These are phyloP conservation scores for Desmophyllum pertusum DNA, from an alignment of 92 coral and sea anemone species.

Conservation along the genomic window DNA sequence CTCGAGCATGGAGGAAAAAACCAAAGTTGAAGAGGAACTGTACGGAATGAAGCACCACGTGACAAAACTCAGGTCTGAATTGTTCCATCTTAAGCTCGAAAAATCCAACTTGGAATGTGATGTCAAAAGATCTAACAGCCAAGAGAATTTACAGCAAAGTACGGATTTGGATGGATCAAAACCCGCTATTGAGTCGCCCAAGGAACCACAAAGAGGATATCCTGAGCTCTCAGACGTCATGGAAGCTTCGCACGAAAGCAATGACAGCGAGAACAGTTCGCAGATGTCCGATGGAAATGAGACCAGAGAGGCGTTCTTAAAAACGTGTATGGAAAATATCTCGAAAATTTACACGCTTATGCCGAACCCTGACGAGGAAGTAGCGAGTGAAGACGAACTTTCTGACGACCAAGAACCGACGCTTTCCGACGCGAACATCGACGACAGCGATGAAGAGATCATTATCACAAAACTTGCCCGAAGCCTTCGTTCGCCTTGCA, in stretches of 20 bases:
- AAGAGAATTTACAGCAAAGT: constrained; percentile 22
- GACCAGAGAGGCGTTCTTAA: constrained; percentile 63
- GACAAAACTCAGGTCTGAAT: constrained; percentile 68
- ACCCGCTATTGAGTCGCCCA: constrained; percentile 33
- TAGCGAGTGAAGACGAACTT: constrained; percentile 73
- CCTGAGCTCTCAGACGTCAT: constrained; percentile 88
- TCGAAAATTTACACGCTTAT: constrained; percentile 78
- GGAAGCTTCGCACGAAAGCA: constrained; percentile 85
- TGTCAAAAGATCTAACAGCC: constrained; percentile 61
- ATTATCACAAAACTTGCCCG: constrained; percentile 84
- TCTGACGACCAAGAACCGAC: constrained; percentile 81
- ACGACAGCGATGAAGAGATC: constrained; percentile 86
- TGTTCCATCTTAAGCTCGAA: constrained; percentile 87
- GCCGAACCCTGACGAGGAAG: constrained; percentile 74
- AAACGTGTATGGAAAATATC: constrained; percentile 80
- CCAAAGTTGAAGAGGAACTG: constrained; percentile 83
- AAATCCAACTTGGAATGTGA: constrained; percentile 79
- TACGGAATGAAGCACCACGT: constrained; percentile 78
- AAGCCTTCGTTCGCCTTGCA: constrained; percentile 65
- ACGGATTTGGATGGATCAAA: constrained; percentile 24
- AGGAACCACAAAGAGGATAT: constrained; percentile 41
- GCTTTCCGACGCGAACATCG: constrained; percentile 77
- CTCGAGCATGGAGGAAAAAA: constrained; percentile 87
- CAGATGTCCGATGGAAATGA: constrained; percentile 80
- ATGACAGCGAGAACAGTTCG: constrained; percentile 85